These are phyloP conservation scores for Pseudochirops cupreus DNA, from an alignment of 2,797 vertebrate species.

Conservation along the genomic window DNA sequence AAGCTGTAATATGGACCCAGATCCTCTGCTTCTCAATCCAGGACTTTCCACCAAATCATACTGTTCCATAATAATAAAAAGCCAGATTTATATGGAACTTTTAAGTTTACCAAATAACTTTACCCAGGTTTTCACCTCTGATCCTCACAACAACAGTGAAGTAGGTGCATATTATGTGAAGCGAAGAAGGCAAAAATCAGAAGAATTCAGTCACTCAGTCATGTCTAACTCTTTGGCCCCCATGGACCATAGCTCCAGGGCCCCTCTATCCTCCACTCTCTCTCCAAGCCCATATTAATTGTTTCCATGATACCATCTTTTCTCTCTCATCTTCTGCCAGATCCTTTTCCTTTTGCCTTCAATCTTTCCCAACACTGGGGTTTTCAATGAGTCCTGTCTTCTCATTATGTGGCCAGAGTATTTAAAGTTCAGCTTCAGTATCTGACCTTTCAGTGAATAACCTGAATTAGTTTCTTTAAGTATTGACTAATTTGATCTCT, in stretches of 20 bases:
- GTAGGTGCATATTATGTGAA: background rate
- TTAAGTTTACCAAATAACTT: background rate
- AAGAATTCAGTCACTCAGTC: background rate
- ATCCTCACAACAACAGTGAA: background rate
- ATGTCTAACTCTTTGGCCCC: no score
- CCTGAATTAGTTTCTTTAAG: background rate
- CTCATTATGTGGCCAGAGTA: background rate
- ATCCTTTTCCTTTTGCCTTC: background rate
- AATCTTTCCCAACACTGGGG: background rate
- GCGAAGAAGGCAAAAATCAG: background rate
- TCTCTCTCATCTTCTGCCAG: background rate
- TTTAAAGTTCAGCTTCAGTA: background rate
- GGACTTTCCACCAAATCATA: background rate
- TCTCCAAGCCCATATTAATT: background rate
- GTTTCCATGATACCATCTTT: background rate
- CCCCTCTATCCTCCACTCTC: background rate
- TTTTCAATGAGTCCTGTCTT: background rate
- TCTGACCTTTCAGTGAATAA: background rate
- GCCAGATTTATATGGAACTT: background rate
- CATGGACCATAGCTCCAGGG: background rate
- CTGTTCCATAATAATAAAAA: background rate
- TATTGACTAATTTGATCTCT: background rate
- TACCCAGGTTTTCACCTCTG: background rate
- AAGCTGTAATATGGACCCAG: no score
- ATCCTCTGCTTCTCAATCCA: background rate